These are phyloP conservation scores for Drosophila dives DNA, from an alignment of 2,888 invertebrate species.

Conservation along the genomic window DNA sequence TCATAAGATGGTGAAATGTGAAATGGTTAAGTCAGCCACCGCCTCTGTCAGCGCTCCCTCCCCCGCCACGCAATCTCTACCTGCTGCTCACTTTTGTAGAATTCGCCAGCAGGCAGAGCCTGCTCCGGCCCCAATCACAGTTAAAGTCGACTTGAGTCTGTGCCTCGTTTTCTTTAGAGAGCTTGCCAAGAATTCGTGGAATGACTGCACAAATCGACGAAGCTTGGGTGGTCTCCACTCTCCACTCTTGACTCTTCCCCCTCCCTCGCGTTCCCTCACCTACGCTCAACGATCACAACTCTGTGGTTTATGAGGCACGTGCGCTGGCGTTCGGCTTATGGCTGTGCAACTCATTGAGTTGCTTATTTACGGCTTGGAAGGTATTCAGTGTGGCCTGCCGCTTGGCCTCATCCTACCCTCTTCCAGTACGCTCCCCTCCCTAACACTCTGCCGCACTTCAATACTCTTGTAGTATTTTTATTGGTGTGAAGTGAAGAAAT, in stretches of 20 bases:
- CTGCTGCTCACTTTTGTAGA: slow-evolving; percentile 34
- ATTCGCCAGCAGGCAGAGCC: slow-evolving; percentile 53
- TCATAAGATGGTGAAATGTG: slow-evolving; percentile 72
- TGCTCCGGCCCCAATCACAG: slow-evolving; percentile 51
- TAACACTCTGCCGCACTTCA: slow-evolving; percentile 4
- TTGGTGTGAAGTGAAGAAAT: slow-evolving; percentile 72
- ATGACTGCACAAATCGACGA: slow-evolving; percentile 76
- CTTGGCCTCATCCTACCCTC: slow-evolving; percentile 4
- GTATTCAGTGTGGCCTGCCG: slow-evolving; percentile 64
- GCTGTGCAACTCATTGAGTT: slow-evolving; percentile 77
- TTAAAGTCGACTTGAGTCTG: slow-evolving; percentile 7
- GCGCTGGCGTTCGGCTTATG: slow-evolving; percentile 75
- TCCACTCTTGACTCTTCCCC: no score
- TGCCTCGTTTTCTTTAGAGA: slow-evolving; percentile 24
- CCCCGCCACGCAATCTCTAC: neutral
- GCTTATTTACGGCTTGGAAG: slow-evolving; percentile 74
- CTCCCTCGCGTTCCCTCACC: slow-evolving; percentile 3
- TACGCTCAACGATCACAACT: neutral
- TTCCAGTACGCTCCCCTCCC: neutral
- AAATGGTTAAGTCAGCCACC: slow-evolving; percentile 49
- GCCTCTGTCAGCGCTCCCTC: slow-evolving; percentile 3
- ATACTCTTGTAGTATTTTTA: slow-evolving; percentile 40
- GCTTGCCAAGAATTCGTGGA: slow-evolving; percentile 74
- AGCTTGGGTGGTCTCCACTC: slow-evolving; percentile 66
- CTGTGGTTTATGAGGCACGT: slow-evolving; percentile 77